Evolutionary conservation across 2,888 invertebrate species (phyloP).

Genomic region (Crioceris asparagi): DNA sequence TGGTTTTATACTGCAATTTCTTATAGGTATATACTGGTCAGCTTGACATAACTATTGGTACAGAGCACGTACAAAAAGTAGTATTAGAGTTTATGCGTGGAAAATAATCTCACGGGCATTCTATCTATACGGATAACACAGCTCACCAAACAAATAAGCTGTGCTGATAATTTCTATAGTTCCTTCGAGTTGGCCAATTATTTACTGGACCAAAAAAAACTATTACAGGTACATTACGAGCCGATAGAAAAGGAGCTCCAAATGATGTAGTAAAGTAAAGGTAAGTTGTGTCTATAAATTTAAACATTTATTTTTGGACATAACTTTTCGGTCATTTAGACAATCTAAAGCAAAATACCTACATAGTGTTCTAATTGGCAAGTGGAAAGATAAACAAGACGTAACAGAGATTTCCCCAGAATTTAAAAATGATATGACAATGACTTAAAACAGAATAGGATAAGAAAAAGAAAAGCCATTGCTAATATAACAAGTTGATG

Average conservation of each 20-base stretch:
- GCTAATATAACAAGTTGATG: slow-evolving; percentile 5
- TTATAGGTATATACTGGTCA: background rate
- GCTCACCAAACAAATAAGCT: too few relatives aligned
- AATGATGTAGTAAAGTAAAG: slow-evolving; percentile 1
- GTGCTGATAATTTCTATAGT: slow-evolving; percentile 2
- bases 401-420: slow-evolving; percentile 5
- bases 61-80: slow-evolving; percentile 3
- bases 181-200: slow-evolving; percentile 2
- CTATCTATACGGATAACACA: too few relatives aligned
- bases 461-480: slow-evolving; percentile 7
- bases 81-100: slow-evolving; percentile 1
- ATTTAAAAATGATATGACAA: slow-evolving; percentile 4
- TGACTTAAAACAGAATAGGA: slow-evolving; percentile 4
- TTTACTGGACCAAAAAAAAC: slow-evolving; percentile 4
- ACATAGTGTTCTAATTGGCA: slow-evolving; percentile 6
- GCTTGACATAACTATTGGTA: slow-evolving; percentile 2
- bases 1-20: slow-evolving; percentile 3
- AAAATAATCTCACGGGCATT: slow-evolving; percentile 1
- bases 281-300: background rate
- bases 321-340: background rate
- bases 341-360: slow-evolving; percentile 5
- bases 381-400: slow-evolving; percentile 6
- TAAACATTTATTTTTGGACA: background rate
- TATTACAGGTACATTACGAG: slow-evolving; percentile 4
- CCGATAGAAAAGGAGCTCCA: slow-evolving; percentile 1